phyloP scores from a whole-genome alignment of 1,140 invertebrate genomes.

The Hylaeus volcanicus region DNA sequence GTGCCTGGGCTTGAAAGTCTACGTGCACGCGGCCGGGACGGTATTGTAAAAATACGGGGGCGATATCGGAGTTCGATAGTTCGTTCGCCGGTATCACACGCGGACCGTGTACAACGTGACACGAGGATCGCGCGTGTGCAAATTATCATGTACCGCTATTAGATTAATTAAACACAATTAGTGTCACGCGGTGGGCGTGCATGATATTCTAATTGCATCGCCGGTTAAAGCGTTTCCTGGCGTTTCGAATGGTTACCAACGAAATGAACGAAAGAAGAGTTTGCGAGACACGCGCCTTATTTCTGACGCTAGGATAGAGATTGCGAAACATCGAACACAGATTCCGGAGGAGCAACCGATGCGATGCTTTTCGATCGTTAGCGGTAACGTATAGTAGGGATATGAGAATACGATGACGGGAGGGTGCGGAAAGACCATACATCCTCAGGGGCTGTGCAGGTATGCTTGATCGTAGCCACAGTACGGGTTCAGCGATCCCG shows the following conservation, averaged over 20 bases:
- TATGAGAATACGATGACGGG: too few relatives aligned
- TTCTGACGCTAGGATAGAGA: background rate
- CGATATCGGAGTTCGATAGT: conserved; percentile 37
- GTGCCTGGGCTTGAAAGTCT: conserved; percentile 2
- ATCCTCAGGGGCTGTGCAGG: too few relatives aligned
- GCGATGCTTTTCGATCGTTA: too few relatives aligned
- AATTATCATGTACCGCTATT: conserved; percentile 59
- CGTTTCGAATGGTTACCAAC: background rate
- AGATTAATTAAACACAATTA: conserved; percentile 64
- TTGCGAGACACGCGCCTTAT: background rate
- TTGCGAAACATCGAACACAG: too few relatives aligned
- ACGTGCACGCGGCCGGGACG: background rate
- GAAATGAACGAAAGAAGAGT: background rate
- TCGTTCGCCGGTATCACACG: conserved; percentile 43
- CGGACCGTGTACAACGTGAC: conserved; percentile 19
- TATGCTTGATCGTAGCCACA: too few relatives aligned
- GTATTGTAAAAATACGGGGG: background rate
- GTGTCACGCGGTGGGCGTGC: conserved; percentile 42
- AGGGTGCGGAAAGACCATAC: too few relatives aligned
- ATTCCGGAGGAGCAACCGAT: too few relatives aligned
- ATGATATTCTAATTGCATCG: conserved; percentile 47
- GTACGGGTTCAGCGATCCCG: too few relatives aligned
- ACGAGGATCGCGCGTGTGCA: conserved; percentile 51
- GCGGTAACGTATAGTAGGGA: too few relatives aligned
- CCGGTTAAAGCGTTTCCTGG: conserved; percentile 14